Evolutionary conservation across 2,113 vertebrate genomes (phyloP).

Genomic region (Aspidoscelis tigris): DNA sequence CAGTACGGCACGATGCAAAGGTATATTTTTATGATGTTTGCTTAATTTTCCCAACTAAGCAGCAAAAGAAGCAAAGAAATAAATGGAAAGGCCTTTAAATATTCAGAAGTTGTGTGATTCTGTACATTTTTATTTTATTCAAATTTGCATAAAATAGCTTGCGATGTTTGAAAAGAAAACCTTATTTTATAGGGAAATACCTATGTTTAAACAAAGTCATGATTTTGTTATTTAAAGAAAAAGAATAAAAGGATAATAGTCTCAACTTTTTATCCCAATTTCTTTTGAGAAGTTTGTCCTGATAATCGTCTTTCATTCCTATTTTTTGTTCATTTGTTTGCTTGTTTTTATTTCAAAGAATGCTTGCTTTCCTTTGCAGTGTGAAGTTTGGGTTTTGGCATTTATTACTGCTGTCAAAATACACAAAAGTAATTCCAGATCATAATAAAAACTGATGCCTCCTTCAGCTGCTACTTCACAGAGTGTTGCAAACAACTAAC

Average conservation of each 20-base stretch:
- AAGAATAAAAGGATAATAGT: no score
- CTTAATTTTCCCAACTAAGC: constrained; percentile 24
- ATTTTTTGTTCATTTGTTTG: constrained; percentile 7
- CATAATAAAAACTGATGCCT: background rate
- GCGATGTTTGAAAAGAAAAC: constrained; percentile 1
- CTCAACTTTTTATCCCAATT: background rate
- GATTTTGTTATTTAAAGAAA: no score
- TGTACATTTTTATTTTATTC: background rate
- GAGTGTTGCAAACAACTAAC: constrained; percentile 6
- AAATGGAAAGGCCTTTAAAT: rapidly evolving
- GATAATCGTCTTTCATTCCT: background rate
- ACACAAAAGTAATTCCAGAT: background rate
- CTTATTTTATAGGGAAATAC: constrained; percentile 3
- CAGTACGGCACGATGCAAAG: constrained; percentile 86
- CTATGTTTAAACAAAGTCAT: background rate
- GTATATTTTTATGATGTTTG: constrained; percentile 75
- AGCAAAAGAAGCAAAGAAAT: background rate
- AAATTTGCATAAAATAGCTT: background rate
- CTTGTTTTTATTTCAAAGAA: constrained; percentile 30
- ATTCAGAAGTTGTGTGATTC: constrained; percentile 16
- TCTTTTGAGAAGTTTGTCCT: constrained; percentile 28
- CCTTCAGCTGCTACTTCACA: constrained; percentile 1
- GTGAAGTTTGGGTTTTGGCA: background rate
- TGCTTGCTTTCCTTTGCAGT: background rate
- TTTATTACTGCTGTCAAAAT: background rate